Evolutionary conservation across 2,888 invertebrate species (phyloP), one percentile per base, ranked within the genome.

Genomic region (Zaprionus obscuricornis): DNA sequence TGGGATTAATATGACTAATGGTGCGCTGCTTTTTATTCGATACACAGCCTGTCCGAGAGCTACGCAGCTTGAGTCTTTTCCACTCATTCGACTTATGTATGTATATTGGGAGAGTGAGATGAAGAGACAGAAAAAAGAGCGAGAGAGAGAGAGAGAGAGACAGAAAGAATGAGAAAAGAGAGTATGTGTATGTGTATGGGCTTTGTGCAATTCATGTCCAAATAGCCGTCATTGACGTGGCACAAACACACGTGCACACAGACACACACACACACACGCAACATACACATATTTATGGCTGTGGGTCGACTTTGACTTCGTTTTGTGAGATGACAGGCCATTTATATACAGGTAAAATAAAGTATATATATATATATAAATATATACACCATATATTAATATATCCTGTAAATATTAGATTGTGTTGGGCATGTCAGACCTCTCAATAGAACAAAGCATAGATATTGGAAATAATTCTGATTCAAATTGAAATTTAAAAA

Each of bases 1-100:
- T 73, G 82, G 86, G 82, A 83, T 83, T 83, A 86, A 83, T 84
- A 83, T 83, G 82, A 83, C 82, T 83, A 83, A 83, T 86, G 85
- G 82, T 70, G 63, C 62, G 63, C 59, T 69, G 81, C 64, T 83
- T 73, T 70, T 56, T 55, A 63, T 69, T 79, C 71, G 59, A 82
- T 82, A 60, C n/a, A n/a, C 39, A 39, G 39, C 47, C 63, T 40
- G 52, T 2, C 36, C 18, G 20, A 2, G n/a, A n/a, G n/a, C 39
- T 39, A 26, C 11, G 24, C 29, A 27, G 54, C 50, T 54, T 50
- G 34, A 46, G 26, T 22, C 34, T 22, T 22, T 20, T 11, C 13
- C 17, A 36, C 36, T 18, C 5, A 18, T 22, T 29, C 49, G n/a
- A 33, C 27, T 17, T 42, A 20, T 39, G n/a, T 13, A n/a, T 13